Conservation (phyloP, 2,113 vertebrate species). For the Neodon shergylaensis region DNA sequence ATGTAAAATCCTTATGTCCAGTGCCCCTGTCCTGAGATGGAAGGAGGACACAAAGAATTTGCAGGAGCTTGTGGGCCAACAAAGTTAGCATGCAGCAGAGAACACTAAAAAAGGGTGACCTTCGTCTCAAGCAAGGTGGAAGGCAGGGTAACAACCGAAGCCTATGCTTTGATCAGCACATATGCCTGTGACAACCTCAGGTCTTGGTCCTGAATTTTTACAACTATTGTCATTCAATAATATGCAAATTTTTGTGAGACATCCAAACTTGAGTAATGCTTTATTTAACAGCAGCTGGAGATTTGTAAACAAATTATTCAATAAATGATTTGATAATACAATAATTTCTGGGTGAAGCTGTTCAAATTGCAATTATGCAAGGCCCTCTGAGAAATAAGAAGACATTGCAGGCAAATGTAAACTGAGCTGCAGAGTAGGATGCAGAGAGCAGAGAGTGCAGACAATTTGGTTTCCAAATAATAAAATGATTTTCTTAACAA, state of each 20-base stretch:
- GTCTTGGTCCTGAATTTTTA: not conserved
- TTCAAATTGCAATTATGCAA: conserved; percentile 32
- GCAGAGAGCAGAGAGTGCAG: not conserved
- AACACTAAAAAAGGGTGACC: not conserved
- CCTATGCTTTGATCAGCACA: not conserved
- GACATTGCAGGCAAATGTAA: not conserved
- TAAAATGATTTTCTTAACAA: conserved; percentile 27
- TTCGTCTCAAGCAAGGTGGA: not conserved
- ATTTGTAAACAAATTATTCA: not conserved
- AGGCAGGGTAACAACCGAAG: too few relatives aligned
- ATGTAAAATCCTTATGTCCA: not conserved
- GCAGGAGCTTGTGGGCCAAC: too few relatives aligned
- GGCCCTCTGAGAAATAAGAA: conserved; percentile 34
- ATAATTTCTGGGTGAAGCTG: not conserved
- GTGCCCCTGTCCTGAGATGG: not conserved
- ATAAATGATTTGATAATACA: not conserved
- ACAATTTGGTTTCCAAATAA: not conserved
- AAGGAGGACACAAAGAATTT: not conserved
- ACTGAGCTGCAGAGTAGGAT: not conserved
- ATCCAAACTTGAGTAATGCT: not conserved
- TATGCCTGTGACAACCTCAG: not conserved
- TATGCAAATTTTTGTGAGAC: conserved; percentile 1
- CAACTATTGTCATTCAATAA: not conserved
- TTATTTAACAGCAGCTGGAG: conserved; percentile 33
- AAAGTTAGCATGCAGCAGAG: not conserved